phyloP scores from a whole-genome alignment of 1,140 invertebrate species.

The Microplitis mediator region DNA sequence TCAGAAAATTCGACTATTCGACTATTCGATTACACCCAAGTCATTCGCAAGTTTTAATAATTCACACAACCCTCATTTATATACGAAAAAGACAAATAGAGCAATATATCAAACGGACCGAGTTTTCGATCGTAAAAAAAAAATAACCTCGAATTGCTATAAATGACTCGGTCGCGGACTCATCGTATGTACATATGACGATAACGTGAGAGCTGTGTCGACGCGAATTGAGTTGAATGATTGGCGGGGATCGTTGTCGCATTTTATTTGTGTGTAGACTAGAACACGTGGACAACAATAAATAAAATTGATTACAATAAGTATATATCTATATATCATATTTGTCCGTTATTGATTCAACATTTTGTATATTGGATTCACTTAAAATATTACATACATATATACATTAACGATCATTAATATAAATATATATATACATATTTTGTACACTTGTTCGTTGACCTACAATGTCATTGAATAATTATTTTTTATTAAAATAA shows the following conservation, averaged over 20 bases:
- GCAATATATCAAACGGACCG: not conserved
- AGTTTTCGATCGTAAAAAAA: not conserved
- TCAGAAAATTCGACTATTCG: too few species aligned
- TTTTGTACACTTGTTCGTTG: too few species aligned
- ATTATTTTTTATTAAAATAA: too few species aligned
- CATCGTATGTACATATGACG: slow-evolving; percentile 3
- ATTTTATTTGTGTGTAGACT: not conserved
- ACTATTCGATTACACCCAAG: too few species aligned
- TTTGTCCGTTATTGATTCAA: not conserved
- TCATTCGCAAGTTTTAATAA: too few species aligned
- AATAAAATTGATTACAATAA: not conserved
- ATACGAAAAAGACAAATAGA: too few species aligned
- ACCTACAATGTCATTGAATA: too few species aligned
- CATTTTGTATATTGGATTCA: not conserved
- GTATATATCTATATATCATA: not conserved
- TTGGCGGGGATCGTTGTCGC: slow-evolving; percentile 10
- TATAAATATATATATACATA: too few species aligned
- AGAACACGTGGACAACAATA: not conserved
- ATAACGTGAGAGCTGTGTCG: not conserved
- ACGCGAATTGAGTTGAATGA: slow-evolving; percentile 14
- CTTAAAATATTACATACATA: not conserved
- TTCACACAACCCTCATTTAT: too few species aligned
- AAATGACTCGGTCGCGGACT: not conserved
- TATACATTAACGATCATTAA: too few species aligned
- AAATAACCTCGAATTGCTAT: not conserved